These are phyloP conservation scores for Lagopus leucura DNA, from an alignment of 2,113 vertebrate species.

Conservation along the genomic window DNA sequence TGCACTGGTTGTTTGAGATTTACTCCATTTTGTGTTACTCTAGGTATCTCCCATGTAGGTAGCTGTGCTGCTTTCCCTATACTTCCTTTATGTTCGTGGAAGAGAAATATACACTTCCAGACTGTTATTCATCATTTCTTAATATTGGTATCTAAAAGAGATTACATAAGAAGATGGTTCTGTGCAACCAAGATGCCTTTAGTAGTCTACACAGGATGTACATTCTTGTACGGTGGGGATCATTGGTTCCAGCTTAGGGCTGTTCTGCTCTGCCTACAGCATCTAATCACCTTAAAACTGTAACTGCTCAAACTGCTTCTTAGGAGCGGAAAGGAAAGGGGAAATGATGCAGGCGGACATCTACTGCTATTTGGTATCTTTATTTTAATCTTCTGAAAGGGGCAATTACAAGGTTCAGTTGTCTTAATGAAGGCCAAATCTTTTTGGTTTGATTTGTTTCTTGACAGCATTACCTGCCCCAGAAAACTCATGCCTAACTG, in stretches of 20 bases:
- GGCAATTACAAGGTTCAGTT: conserved; percentile 30
- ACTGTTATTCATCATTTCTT: not conserved
- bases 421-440: not conserved
- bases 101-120: not conserved
- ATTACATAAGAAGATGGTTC: not conserved
- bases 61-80: not conserved
- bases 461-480: not conserved
- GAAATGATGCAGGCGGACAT: not conserved
- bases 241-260: not conserved
- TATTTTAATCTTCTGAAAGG: conserved; percentile 14
- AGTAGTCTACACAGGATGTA: not conserved
- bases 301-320: not conserved
- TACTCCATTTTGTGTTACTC: not conserved
- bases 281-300: not conserved
- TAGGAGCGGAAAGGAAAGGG: not conserved
- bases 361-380: not conserved
- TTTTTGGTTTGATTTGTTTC: not conserved
- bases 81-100: not conserved
- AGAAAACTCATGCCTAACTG: not conserved
- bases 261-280: not conserved
- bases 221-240: not conserved
- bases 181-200: not conserved
- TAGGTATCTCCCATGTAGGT: not conserved
- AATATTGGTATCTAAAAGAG: not conserved
- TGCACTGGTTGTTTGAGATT: not conserved